A percentile compares a stretch with the other conserved stretches of the same genome.
phyloP scores from a whole-genome alignment of 1,140 invertebrate species.

The Meloidogyne hapla region DNA sequence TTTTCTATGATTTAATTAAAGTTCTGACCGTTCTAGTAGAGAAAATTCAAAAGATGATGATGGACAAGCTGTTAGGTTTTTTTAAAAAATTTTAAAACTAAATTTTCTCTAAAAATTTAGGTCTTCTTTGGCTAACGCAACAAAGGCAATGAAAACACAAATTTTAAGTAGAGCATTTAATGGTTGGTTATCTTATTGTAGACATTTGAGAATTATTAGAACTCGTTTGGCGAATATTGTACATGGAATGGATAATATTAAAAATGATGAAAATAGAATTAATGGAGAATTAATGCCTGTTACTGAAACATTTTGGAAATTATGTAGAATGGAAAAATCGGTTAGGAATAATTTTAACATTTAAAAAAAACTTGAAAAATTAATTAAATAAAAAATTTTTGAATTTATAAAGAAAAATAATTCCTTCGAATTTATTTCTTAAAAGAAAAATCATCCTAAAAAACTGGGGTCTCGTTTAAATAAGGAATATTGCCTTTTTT shows the following conservation, averaged over 20 bases:
- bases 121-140: slow-evolving; percentile 70
- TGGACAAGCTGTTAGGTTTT: slow-evolving; percentile 11
- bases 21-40: slow-evolving; percentile 7
- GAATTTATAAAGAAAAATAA: no score
- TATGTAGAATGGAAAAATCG: slow-evolving; percentile 47
- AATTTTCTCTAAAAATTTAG: slow-evolving; percentile 41
- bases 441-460: no score
- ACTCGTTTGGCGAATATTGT: slow-evolving; percentile 87
- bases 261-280: not conserved
- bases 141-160: slow-evolving; percentile 87
- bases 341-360: slow-evolving; percentile 10
- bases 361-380: no score
- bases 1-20: not conserved
- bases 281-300: slow-evolving; percentile 35
- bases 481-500: no score
- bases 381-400: no score
- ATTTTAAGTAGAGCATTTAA: slow-evolving; percentile 92
- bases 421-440: no score
- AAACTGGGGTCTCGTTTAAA: no score
- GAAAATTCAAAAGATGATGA: slow-evolving; percentile 14
- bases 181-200: slow-evolving; percentile 87
- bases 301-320: slow-evolving; percentile 53
- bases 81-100: not conserved
- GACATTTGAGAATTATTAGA: slow-evolving; percentile 84
- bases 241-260: not conserved